phyloP scores from a whole-genome alignment of 2,113 vertebrate species.

The Telmatochromis brachygnathus region DNA sequence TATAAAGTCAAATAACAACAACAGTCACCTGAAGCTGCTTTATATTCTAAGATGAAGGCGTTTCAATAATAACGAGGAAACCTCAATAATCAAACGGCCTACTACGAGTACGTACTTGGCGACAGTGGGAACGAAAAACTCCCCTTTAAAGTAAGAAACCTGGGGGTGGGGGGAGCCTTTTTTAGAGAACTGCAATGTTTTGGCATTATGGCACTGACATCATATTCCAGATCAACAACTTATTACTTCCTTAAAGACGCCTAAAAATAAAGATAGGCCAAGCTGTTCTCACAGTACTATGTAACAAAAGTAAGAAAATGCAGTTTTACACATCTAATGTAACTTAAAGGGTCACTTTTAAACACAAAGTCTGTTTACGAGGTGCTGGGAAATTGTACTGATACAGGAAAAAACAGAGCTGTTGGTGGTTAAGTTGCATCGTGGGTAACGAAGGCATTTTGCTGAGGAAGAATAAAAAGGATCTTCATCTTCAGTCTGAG shows the following conservation, averaged over 20 bases:
- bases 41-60: not conserved
- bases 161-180: not conserved
- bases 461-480: not conserved
- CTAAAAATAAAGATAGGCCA: not conserved
- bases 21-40: not conserved
- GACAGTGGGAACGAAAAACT: not conserved
- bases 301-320: not conserved
- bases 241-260: not conserved
- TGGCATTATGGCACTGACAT: not conserved
- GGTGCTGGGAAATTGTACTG: not conserved
- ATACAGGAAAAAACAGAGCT: not conserved
- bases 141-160: not conserved
- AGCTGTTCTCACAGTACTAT: not conserved
- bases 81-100: not conserved
- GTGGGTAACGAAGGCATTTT: rapidly evolving
- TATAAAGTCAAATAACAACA: not conserved
- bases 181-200: not conserved
- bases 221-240: not conserved
- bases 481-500: not conserved
- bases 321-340: not conserved
- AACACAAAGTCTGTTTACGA: not conserved
- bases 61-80: not conserved
- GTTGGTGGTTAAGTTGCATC: not conserved
- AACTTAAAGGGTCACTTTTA: not conserved
- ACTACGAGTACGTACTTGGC: not conserved